Evolutionary conservation across 2,888 invertebrate genomes (phyloP), one percentile per base, ranked within the genome.

Genomic region (Pilophorus perplexus): DNA sequence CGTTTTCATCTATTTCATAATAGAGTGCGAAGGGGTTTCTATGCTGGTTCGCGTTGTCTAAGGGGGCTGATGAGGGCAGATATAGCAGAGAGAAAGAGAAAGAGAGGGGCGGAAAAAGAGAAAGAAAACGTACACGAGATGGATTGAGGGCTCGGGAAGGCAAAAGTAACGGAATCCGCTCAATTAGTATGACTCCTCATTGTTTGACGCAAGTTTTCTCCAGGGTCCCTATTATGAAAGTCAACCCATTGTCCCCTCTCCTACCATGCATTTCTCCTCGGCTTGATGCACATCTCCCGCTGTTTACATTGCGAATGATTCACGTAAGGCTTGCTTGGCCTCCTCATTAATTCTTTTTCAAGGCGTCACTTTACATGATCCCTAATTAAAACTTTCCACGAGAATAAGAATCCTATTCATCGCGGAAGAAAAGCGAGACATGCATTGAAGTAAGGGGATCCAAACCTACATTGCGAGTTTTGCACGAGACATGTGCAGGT

Each of bases 101-200:
- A n/a, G n/a, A n/a, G n/a, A n/a, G n/a, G n/a, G n/a, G n/a, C n/a
- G n/a, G n/a, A 50, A 25, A 52, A 52, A 52, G 52, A 52, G 52
- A 52, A 52, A 28, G 46, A 46, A n/a, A 52, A 52, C 33, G 27
- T 25, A 52, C 52, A 12, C 6, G n/a, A 52, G 52, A 52, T 50
- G 50, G 52, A 27, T 52, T 37, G 18, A 50, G 16, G 33, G 33
- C 28, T 8, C n/a, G n/a, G 27, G 42, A 44, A 59, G 44, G 42
- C 59, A 59, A 25, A 55, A 59, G 59, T 59, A 59, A 59, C 59
- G 59, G 59, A 59, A 59, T 59, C 42, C 59, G 44, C 59, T 59
- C 59, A 59, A 59, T 59, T 59, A 59, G 59, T 44, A 40, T 59
- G 59, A 59, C 23, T 59, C 44, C 59, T 59, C 59, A 59, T 59